Base-by-base conservation (phyloP, 2,797 vertebrate genomes). In the Syncerus caffer region DNA sequence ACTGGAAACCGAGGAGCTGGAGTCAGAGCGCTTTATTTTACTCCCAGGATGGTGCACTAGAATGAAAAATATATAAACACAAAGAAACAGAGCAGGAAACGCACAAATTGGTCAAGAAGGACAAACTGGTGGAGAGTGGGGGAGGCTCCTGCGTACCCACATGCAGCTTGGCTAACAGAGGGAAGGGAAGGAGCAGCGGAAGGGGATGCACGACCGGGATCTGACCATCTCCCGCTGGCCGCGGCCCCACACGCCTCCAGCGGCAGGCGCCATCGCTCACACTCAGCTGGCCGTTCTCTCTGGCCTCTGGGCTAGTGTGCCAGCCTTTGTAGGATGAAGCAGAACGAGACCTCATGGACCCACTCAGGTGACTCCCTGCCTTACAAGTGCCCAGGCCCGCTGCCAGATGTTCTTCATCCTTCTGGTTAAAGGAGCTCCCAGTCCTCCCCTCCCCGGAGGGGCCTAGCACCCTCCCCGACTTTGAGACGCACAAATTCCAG, bases 21-120 rank as follows among this genome's bases (percentile, higher is more conserved):
- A 99, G 98, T 99, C 99, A 98, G 99, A 99, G 99, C 99, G 99
- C 98, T 99, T 99, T 98, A 99, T 99, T 99, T 99, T 99, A 99
- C 99, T 99, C 98, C 99, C 99, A 93, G 99, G 99, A 98, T 99
- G 99, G 99, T 99, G 99, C 99, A 99, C 99, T 99, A 99, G 98
- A 99, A 98, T 93, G 98, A 97, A 98, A 97, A 98, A 98, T 93
- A 98, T 74, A 97, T 93, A 98, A 90, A 97, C 93, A 98, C 97
- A 98, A 93, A 98, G 98, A 98, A 93, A 97, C 96, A 97, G 93
- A 98, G 98, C 97, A 98, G 96, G 96, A 98, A 97, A 95, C 15
- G 86, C 91, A 96, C 96, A 97, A 79, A 97, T 78, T 45, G 84
- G 82, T 98, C 89, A 97, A 96, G 92, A 98, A 98, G 90, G 96